These are phyloP conservation scores for Capra hircus DNA, from an alignment of 2,113 vertebrate species.

Conservation along the genomic window DNA sequence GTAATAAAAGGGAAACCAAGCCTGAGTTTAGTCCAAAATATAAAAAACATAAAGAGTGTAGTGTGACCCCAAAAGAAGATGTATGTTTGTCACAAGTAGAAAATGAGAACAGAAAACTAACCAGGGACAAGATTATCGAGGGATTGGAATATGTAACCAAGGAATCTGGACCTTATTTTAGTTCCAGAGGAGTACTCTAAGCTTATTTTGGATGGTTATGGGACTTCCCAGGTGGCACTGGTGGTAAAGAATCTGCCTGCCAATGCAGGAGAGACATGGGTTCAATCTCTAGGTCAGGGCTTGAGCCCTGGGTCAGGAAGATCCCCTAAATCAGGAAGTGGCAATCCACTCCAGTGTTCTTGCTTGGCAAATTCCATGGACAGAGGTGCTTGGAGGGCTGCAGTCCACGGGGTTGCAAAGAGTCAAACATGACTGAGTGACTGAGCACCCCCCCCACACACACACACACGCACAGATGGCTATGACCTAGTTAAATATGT, in stretches of 20 bases:
- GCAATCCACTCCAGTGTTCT: background rate
- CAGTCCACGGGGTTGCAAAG: background rate
- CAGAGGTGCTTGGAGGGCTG: background rate
- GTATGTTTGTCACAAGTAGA: background rate
- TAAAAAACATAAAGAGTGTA: background rate
- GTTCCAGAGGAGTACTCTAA: background rate
- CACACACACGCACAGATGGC: background rate
- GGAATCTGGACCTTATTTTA: background rate
- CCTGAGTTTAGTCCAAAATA: background rate
- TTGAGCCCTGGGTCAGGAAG: background rate
- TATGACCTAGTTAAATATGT: background rate
- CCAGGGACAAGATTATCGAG: background rate
- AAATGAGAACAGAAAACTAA: background rate
- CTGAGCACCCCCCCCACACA: background rate
- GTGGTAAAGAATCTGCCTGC: background rate
- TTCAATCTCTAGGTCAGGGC: background rate
- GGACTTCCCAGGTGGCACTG: background rate
- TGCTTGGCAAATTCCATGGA: background rate
- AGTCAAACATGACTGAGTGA: background rate
- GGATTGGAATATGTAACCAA: background rate
- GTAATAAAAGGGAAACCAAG: background rate
- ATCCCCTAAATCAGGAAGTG: background rate
- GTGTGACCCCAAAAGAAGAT: accelerated
- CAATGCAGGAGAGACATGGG: background rate
- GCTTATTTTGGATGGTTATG: background rate